phyloP scores from a whole-genome alignment of 2,113 vertebrate genomes.

The Verasper variegatus region DNA sequence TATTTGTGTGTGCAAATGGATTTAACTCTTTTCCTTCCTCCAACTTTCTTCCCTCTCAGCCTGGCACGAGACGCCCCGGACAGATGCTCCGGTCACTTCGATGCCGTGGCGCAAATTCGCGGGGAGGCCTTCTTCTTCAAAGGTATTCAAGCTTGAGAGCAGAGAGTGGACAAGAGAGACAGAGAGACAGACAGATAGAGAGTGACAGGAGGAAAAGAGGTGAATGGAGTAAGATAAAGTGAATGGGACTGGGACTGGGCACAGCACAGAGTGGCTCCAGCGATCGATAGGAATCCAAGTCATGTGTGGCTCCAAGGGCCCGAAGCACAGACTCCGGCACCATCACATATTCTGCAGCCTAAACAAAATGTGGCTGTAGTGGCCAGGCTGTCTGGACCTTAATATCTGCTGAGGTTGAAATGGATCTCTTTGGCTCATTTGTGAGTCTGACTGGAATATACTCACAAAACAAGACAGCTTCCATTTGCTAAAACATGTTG shows the following conservation, averaged over 20 bases:
- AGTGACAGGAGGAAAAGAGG: conserved; percentile 8
- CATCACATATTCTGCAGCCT: conserved; percentile 15
- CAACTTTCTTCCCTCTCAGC: conserved; percentile 70
- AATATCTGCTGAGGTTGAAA: conserved; percentile 19
- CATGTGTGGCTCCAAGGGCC: conserved; percentile 47
- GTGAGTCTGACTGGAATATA: background rate
- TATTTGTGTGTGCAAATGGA: background rate
- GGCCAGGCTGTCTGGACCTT: conserved; percentile 12
- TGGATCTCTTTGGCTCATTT: conserved; percentile 24
- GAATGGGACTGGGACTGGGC: conserved; percentile 3
- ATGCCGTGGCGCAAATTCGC: conserved; percentile 96
- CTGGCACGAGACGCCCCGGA: conserved; percentile 86
- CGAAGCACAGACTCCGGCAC: conserved; percentile 11
- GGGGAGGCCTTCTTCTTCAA: conserved; percentile 99
- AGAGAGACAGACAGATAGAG: background rate
- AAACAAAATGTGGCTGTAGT: conserved; percentile 32
- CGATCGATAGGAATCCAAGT: conserved; percentile 51
- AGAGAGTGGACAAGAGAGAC: conserved; percentile 16
- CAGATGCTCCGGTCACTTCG: conserved; percentile 91
- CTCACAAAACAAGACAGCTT: background rate
- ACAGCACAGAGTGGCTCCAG: background rate
- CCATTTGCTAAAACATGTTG: background rate
- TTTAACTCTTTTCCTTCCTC: conserved; percentile 5
- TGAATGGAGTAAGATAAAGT: conserved; percentile 35
- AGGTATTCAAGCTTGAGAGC: conserved; percentile 81